Conservation (phyloP, 2,113 vertebrate species). For the Boulengeromyrus knoepffleri region DNA sequence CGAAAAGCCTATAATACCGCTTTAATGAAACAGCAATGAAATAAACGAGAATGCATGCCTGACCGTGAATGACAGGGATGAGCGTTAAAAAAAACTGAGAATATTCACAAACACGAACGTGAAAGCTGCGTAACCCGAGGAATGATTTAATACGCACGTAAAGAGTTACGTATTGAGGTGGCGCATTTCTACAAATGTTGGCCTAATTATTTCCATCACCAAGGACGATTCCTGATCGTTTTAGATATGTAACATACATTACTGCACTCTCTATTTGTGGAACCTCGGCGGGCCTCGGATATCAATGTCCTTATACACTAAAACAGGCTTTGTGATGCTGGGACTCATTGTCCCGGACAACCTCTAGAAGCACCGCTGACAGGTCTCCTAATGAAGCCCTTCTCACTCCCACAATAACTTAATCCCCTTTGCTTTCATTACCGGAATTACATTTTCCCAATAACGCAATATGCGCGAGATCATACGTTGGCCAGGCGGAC, state of each 20-base stretch:
- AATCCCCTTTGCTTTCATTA: constrained; percentile 27
- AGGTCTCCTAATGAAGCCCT: constrained; percentile 18
- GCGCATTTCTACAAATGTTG: neutral
- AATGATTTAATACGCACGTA: neutral
- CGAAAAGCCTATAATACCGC: neutral
- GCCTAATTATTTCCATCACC: neutral
- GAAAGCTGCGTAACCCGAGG: neutral
- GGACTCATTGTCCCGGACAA: neutral
- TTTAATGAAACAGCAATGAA: neutral
- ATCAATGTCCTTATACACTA: neutral
- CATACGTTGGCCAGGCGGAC: constrained; percentile 3
- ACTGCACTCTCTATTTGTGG: neutral
- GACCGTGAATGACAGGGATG: neutral
- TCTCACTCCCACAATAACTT: constrained; percentile 22
- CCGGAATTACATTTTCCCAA: constrained; percentile 20
- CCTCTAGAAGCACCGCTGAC: constrained; percentile 1
- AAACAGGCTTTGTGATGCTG: neutral
- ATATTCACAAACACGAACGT: neutral
- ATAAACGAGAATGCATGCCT: neutral
- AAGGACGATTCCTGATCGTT: neutral
- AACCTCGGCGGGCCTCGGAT: neutral
- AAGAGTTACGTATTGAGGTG: neutral
- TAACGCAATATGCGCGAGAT: constrained; percentile 22
- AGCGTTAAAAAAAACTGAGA: neutral
- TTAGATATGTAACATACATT: neutral